A percentile compares a stretch with the other conserved stretches of the same genome.
Evolutionary conservation across 2,888 invertebrate genomes (phyloP).

Genomic region (Drosophila lutescens): DNA sequence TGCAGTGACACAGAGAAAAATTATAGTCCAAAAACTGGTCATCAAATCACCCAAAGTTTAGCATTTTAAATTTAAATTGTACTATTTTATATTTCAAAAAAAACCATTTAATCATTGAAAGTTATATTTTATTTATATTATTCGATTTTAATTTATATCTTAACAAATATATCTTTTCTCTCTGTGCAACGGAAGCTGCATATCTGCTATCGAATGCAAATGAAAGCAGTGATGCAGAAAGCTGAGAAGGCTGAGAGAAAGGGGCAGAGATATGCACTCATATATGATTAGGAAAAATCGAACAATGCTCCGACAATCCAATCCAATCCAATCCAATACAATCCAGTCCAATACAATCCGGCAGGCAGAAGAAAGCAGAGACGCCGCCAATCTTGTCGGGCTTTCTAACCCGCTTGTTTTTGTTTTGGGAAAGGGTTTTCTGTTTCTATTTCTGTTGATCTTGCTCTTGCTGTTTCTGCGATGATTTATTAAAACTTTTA

Average conservation of each 20-base stretch:
- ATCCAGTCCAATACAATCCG: conserved; percentile 28
- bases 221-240: conserved; percentile 74
- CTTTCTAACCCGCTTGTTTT: conserved; percentile 58
- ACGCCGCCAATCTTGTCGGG: conserved; percentile 44
- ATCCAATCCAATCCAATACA: conserved; percentile 36
- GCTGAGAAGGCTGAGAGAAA: conserved; percentile 36
- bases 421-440: conserved; percentile 65
- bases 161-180: background rate
- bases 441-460: conserved; percentile 31
- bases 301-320: conserved; percentile 65
- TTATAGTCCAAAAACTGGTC: background rate
- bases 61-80: too few species aligned
- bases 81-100: too few species aligned
- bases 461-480: conserved; percentile 4
- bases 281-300: conserved; percentile 78
- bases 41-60: background rate
- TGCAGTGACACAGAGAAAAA: conserved; percentile 22
- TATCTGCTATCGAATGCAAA: conserved; percentile 66
- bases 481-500: conserved; percentile 64
- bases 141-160: too few species aligned
- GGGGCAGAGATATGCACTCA: conserved; percentile 55
- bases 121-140: too few species aligned
- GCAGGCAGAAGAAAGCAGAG: conserved; percentile 37
- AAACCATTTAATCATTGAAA: too few species aligned
- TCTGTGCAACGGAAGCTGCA: conserved; percentile 30